Conservation (phyloP, 2,113 vertebrate species). For the Pedetes capensis region DNA sequence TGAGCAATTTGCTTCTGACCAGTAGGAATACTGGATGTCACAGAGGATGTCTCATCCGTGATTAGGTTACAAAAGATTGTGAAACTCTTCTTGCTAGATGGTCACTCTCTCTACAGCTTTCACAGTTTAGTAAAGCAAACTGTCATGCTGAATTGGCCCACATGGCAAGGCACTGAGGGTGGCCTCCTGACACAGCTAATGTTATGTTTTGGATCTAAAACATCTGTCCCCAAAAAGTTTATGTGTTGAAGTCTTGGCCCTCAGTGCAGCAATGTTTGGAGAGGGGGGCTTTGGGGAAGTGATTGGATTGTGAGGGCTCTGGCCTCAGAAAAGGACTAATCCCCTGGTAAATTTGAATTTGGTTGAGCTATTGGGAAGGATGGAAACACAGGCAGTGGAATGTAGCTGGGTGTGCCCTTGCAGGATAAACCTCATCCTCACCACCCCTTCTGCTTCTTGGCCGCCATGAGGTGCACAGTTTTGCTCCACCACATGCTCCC, state of each 20-base stretch:
- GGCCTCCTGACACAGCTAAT: neutral
- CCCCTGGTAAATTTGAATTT: neutral
- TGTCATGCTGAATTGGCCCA: neutral
- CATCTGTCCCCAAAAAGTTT: neutral
- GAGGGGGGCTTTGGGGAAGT: neutral
- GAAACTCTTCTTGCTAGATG: neutral
- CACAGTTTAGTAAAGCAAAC: neutral
- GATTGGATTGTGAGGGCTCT: neutral
- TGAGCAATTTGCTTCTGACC: slow-evolving; percentile 8
- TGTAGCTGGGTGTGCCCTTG: too few relatives aligned
- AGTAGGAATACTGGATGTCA: too few relatives aligned
- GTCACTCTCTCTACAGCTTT: neutral
- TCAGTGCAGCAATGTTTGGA: neutral
- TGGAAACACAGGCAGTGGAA: neutral
- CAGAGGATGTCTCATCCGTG: neutral
- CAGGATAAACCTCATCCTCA: too few relatives aligned
- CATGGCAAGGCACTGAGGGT: neutral
- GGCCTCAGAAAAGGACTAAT: neutral
- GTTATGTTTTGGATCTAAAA: neutral
- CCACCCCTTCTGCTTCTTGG: too few relatives aligned
- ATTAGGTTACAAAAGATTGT: neutral
- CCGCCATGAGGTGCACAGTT: too few relatives aligned
- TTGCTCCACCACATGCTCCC: too few relatives aligned
- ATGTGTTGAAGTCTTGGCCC: too few relatives aligned
- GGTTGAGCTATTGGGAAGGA: neutral